Evolutionary conservation across 1,140 invertebrate species (phyloP), one percentile per base, ranked within the genome.

Genomic region (Hesperophylax magnus): DNA sequence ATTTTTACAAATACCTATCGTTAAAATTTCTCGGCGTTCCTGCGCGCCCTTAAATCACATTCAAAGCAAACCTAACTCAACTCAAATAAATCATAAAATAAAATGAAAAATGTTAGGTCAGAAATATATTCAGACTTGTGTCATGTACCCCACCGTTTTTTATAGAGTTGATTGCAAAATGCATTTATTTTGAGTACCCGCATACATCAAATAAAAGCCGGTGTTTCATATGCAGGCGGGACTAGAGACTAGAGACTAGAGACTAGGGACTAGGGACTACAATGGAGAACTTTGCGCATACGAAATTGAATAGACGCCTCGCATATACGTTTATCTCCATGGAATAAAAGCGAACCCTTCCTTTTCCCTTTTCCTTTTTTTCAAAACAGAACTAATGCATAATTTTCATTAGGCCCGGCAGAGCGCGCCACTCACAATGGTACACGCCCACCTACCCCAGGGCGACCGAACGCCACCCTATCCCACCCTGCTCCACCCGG

Each of bases 381-480:
- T 71, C 24, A 78, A 78, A 81, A 79, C 76, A 81, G 79, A 81
- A 84, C 82, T 84, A 84, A 84, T 84, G 82, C 82, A 84, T 84
- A 84, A 84, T 84, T 84, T 84, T 84, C 82, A 84, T 84, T 84
- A 84, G 82, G 80, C 80, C 80, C 80, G 82, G 71, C 78, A 84
- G 79, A 84, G 80, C 80, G 80, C 82, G 80, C 80, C 72, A 65
- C 71, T 52, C 77, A 83, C 82, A 81, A 80, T 83, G 58, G 56
- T 20, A 14, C 9, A 47, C 61, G 20, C 31, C 34, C 56, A 9
- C 17, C 15, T 22, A 1, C 58, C 58, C 58, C 54, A 8, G 52
- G 27, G 27, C 27, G 27, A 27, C 27, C 27, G 27, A 14, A 0
- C 9, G 39, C 39, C 39, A 47, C 39, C 39, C 39, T 47, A 27